Base-by-base conservation (phyloP, 2,888 invertebrate species). In the Epinotia bilunana region DNA sequence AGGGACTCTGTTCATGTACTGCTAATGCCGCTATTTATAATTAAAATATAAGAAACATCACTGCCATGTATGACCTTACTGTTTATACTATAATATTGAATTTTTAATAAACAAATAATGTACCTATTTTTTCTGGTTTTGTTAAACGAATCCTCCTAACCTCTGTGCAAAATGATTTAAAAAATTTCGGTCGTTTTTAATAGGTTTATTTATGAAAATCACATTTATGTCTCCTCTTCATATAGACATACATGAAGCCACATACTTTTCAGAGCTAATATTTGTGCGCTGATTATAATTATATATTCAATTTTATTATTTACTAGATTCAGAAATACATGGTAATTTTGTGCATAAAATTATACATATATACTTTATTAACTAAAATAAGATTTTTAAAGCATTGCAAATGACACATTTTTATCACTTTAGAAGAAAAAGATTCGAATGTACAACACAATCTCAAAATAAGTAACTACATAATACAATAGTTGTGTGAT, bases 51-150 rank as follows among this genome's bases (percentile, higher is more conserved):
- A 91, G 74, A 76, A 78, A 80, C 92, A 92, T 91, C 93, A 94
- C 93, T 94, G 93, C 93, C 93, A 93, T 93, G 88, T 93, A 92
- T 90, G 93, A 92, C 93, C 92, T 92, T 94, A 93, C 91, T 91
- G 92, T 93, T 92, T 93, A 91, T 93, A 93, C 88, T 91, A 86
- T 93, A 92, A 91, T 90, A 90, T 87, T 90, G 91, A 83, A 90
- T 89, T 93, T 91, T 90, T 92, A 93, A 92, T 92, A 92, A 92
- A 92, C 85, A 88, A 87, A 86, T 88, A 84, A 88, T 86, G 87
- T 85, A 85, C 79, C 79, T 78, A 77, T 74, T 73, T 76, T 28
- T 72, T 33, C 79, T 62, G 80, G 82, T 82, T 82, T 77, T 77
- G 74, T 77, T 74, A 7, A 68, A 28, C 5, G n/a, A 53, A n/a